These are phyloP conservation scores for Macrotrachela quadricornifera DNA, from an alignment of 1,140 invertebrate genomes.

Conservation along the genomic window DNA sequence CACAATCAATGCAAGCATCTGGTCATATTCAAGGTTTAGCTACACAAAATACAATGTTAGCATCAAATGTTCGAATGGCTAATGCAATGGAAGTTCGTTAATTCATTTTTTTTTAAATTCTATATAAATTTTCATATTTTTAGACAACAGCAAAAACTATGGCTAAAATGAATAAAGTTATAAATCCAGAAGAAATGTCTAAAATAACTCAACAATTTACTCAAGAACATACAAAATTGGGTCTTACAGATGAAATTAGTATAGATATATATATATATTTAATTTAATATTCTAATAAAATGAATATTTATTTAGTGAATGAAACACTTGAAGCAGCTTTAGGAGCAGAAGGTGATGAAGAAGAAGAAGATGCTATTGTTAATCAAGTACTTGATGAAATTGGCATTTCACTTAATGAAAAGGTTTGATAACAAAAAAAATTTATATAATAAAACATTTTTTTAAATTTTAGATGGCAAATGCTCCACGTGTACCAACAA, in stretches of 20 bases:
- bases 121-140: background rate
- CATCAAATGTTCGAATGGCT: conserved; percentile 59
- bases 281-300: background rate
- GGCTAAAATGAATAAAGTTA: conserved; percentile 60
- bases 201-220: conserved; percentile 59
- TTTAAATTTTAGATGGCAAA: background rate
- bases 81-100: conserved; percentile 45
- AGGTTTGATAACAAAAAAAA: conserved; percentile 35
- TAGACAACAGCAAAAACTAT: conserved; percentile 39
- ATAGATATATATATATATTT: conserved; percentile 17
- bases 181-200: conserved; percentile 60
- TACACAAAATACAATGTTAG: conserved; percentile 52
- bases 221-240: conserved; percentile 60
- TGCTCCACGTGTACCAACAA: background rate
- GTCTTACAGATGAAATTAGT: conserved; percentile 85
- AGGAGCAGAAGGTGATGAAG: conserved; percentile 65
- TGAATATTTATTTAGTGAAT: conserved; percentile 41
- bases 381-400: conserved; percentile 77
- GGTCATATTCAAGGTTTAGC: conserved; percentile 52
- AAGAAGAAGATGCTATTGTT: conserved; percentile 61
- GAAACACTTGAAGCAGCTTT: conserved; percentile 73
- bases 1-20: conserved; percentile 49
- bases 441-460: background rate
- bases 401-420: conserved; percentile 72
- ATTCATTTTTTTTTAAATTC: background rate